Conservation (phyloP, 2,797 vertebrate species). For the Danio jaintianensis region DNA sequence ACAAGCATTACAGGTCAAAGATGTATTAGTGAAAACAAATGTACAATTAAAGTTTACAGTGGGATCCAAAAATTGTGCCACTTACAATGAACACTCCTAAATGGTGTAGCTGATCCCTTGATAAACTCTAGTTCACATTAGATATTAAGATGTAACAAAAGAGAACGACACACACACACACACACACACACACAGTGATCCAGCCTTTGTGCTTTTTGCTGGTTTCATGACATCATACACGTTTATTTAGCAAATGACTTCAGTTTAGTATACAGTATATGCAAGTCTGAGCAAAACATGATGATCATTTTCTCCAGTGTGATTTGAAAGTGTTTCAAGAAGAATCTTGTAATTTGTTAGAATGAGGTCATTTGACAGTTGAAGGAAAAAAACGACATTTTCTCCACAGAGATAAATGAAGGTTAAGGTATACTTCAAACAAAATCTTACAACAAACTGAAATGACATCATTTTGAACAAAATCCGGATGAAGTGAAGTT, state of each 20-base stretch:
- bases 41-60: too few relatives aligned
- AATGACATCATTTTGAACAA: too few relatives aligned
- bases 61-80: too few relatives aligned
- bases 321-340: not conserved
- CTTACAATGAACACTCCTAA: too few relatives aligned
- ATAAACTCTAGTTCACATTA: not conserved
- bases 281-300: not conserved
- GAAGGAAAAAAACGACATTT: too few relatives aligned
- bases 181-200: not conserved
- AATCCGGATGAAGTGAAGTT: too few relatives aligned
- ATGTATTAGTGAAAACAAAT: too few relatives aligned
- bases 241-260: not conserved
- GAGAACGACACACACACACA: not conserved
- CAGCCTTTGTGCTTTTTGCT: not conserved
- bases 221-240: slow-evolving; percentile 10
- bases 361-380: not conserved
- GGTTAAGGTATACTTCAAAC: too few relatives aligned
- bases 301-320: not conserved
- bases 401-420: too few relatives aligned
- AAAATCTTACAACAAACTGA: too few relatives aligned
- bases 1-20: not conserved
- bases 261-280: slow-evolving; percentile 2
- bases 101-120: not conserved
- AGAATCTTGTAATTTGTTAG: not conserved
- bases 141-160: not conserved